Evolutionary conservation across 2,888 invertebrate genomes (phyloP), one percentile per base, ranked within the genome.

Genomic region (Phalera bucephala): DNA sequence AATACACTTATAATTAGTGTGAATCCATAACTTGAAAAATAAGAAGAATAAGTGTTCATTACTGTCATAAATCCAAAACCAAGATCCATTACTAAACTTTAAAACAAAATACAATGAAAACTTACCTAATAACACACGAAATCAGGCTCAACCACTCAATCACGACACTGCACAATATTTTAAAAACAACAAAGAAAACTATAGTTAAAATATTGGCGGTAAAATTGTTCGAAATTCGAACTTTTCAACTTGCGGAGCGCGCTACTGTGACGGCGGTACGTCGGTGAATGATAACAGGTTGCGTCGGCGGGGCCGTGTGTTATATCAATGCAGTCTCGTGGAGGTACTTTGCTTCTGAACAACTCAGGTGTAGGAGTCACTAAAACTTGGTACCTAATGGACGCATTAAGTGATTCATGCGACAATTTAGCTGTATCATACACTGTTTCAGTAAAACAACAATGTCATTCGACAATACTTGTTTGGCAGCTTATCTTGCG

Each of bases 231-330:
- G 30, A 55, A 53, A 35, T 42, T 54, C 48, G 56, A 61, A 57
- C 36, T 51, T 36, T 38, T 40, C 31, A 40, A 44, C 33, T 26
- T 40, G 42, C 51, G 58, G 49, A 64, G 66, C 76, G 70, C 59
- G 72, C 74, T 72, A 51, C 44, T 66, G 37, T 46, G 42, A 15
- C 58, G 55, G 52, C 60, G 56, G 53, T 58, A 53, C 58, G 70
- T 56, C 73, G 72, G 64, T 55, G 74, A 71, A 72, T 78, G 80
- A 80, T 78, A 80, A 82, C 67, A 65, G 53, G 41, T 49, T 49
- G 53, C 35, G 52, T 49, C 44, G 43, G 40, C 42, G 54, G 53
- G 45, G 43, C 43, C 56, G 9, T 36, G 61, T 69, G 68, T 64
- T 62, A 62, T 62, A 58, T 64, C 52, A 62, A 61, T 35, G 43